These are phyloP conservation scores for Mercenaria mercenaria DNA, from an alignment of 1,140 invertebrate species.

Conservation along the genomic window DNA sequence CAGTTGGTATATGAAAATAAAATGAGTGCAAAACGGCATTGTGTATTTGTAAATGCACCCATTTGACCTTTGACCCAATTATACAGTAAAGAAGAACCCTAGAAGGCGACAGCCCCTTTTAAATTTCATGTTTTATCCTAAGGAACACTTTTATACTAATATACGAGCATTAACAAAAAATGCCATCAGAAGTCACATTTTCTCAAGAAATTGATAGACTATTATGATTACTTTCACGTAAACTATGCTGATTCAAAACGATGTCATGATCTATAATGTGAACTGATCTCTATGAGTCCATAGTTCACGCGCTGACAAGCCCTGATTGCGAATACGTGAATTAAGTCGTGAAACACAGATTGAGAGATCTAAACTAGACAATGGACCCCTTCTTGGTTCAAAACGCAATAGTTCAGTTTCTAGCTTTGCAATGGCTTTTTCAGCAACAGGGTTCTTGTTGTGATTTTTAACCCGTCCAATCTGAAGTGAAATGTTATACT, in stretches of 20 bases:
- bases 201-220: no score
- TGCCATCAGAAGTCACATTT: no score
- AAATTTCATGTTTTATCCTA: no score
- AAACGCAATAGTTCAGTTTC: constrained; percentile 49
- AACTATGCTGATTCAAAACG: constrained; percentile 32
- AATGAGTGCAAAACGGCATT: no score
- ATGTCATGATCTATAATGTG: constrained; percentile 41
- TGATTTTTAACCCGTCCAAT: constrained; percentile 58
- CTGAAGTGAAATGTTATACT: constrained; percentile 23
- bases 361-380: background rate
- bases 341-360: constrained; percentile 15
- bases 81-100: no score
- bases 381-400: constrained; percentile 19
- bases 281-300: background rate
- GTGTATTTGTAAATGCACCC: no score
- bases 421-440: constrained; percentile 55
- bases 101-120: no score
- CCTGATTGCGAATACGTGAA: constrained; percentile 30
- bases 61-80: no score
- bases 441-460: constrained; percentile 65
- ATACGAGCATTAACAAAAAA: no score
- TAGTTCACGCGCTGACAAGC: constrained; percentile 16
- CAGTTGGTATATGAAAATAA: no score
- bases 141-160: no score
- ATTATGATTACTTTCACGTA: constrained; percentile 36